Conservation (phyloP, 1,140 invertebrate genomes). For the Panagrolaimus sp. region DNA sequence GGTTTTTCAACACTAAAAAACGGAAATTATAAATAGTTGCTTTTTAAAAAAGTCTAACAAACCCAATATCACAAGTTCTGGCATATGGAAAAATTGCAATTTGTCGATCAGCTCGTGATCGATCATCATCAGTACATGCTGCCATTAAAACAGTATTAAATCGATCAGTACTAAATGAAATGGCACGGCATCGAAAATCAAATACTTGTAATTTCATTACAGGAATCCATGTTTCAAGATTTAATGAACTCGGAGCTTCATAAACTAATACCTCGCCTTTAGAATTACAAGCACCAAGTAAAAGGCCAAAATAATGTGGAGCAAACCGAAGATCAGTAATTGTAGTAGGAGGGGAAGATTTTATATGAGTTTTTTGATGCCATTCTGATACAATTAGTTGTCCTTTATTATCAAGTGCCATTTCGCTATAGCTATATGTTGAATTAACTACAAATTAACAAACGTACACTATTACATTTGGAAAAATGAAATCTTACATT, state of each 20-base stretch:
- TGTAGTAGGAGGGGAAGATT: neutral
- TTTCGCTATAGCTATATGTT: neutral
- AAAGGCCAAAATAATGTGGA: neutral
- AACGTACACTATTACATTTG: neutral
- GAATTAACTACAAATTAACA: neutral
- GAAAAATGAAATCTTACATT: neutral
- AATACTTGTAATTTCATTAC: neutral
- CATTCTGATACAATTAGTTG: neutral
- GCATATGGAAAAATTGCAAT: neutral
- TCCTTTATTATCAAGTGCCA: neutral
- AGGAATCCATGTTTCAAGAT: neutral
- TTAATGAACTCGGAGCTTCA: neutral
- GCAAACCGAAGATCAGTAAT: conserved; percentile 12
- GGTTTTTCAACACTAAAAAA: neutral
- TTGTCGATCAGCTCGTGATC: neutral
- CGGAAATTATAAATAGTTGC: neutral
- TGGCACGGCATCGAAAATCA: neutral
- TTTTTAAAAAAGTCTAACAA: neutral
- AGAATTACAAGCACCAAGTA: conserved; percentile 1
- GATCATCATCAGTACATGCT: conserved; percentile 1
- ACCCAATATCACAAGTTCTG: neutral
- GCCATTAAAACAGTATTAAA: neutral
- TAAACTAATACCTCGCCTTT: neutral
- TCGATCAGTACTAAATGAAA: conserved; percentile 6
- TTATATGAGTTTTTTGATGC: neutral